A percentile compares a stretch with the other conserved stretches of the same genome.
These are phyloP conservation scores for Callaeas wilsoni DNA, from an alignment of 2,113 vertebrate species.

Conservation along the genomic window DNA sequence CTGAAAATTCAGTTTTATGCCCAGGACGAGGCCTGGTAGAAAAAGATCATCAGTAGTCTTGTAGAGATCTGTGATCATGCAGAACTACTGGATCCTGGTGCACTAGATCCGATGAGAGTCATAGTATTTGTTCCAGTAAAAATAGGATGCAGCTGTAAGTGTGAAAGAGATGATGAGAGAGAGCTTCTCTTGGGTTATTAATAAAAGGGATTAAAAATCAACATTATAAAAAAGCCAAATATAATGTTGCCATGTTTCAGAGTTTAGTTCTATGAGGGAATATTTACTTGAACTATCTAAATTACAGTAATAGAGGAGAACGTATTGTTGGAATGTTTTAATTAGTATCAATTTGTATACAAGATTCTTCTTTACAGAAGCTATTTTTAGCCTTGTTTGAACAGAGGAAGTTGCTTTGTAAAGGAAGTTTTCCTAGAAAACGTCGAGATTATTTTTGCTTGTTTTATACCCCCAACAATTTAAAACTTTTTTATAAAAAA, in stretches of 20 bases:
- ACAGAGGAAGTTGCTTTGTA: conserved; percentile 11
- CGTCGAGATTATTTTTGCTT: not conserved
- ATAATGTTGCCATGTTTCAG: not conserved
- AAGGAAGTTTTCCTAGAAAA: not conserved
- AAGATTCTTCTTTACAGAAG: not conserved
- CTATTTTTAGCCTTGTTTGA: conserved; percentile 30
- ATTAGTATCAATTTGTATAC: conserved; percentile 7
- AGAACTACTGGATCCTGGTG: not conserved
- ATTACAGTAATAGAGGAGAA: not conserved
- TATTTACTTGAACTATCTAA: not conserved
- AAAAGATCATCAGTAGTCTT: not conserved
- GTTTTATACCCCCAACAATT: not conserved
- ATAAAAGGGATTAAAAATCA: not conserved
- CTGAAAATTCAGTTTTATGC: not conserved
- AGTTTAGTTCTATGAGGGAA: not conserved
- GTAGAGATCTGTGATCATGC: not conserved
- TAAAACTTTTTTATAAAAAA: not conserved
- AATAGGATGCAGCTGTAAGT: not conserved
- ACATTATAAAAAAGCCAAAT: not conserved
- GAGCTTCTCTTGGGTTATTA: not conserved
- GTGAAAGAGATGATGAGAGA: not conserved
- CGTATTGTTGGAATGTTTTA: not conserved
- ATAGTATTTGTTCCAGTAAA: not conserved
- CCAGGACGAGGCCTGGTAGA: not conserved
- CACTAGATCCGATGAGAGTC: not conserved